Conservation (phyloP, 2,113 vertebrate genomes). For the Dipodomys stephensi region DNA sequence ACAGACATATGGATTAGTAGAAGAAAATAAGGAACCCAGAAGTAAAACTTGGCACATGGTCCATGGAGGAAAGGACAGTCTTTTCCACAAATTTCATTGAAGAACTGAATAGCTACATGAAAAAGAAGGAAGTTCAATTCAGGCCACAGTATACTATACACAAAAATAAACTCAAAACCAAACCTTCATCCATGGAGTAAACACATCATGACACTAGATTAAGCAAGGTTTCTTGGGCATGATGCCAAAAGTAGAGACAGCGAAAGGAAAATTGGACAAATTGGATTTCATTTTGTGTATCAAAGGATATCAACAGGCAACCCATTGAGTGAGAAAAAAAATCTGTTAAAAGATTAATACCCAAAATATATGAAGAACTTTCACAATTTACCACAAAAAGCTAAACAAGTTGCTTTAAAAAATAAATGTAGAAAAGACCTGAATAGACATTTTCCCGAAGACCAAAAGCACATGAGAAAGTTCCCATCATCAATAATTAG, state of each 20-base stretch:
- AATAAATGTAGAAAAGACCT: no score
- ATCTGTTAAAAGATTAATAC: background rate
- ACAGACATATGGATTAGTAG: background rate
- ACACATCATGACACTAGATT: no score
- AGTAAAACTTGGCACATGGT: background rate
- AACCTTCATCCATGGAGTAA: background rate
- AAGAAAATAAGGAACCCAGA: background rate
- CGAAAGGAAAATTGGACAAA: constrained; percentile 18
- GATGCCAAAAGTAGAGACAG: background rate
- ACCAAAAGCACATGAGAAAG: background rate
- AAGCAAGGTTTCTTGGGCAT: no score
- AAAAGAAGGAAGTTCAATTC: background rate
- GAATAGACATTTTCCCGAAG: no score
- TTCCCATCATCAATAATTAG: background rate
- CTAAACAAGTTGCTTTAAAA: no score
- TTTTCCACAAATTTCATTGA: background rate
- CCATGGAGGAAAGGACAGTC: background rate
- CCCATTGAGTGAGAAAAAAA: background rate
- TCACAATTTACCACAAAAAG: background rate
- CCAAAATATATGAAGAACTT: background rate
- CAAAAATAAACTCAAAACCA: background rate
- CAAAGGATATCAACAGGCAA: background rate
- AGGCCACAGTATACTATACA: background rate
- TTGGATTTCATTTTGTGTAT: background rate
- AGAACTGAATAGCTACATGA: background rate